Base-by-base conservation (phyloP, 2,113 vertebrate genomes). In the Scartelaos histophorus region DNA sequence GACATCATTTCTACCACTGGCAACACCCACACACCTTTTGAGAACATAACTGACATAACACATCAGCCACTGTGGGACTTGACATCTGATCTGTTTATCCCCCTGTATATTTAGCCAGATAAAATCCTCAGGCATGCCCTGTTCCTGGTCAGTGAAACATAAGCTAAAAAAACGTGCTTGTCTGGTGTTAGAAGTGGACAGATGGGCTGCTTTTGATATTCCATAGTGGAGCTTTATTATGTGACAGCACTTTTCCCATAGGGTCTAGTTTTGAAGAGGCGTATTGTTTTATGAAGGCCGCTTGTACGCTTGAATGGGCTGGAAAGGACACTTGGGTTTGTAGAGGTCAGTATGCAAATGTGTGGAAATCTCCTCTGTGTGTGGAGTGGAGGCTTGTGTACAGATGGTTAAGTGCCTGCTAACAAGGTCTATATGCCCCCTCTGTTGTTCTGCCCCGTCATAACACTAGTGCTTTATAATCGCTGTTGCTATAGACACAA, bases 351-450 rank as follows among this genome's bases (percentile, higher is more conserved):
- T 84, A 83, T 89, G 81, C 75, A 91, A 82, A 91, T 88, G 54
- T 66, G 82, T 81, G 84, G 85, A 81, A 86, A 84, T 89, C 86
- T 84, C 74, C 76, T 69, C 61, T 68, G 56, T 69, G 79, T 68
- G 79, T 73, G 24, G 34, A 75, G 75, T 90, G 82, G 77, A 83
- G 83, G 81, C 79, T 78, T 89, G 87, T 88, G 90, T 91, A 91
- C 93, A 93, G 93, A 94, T 94, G 92, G 92, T 91, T 88, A 92
- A 94, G 91, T 92, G 87, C 79, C 88, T 67, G 74, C 90, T 93
- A 92, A 91, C 88, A 89, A 87, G 82, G 80, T 90, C 86, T 88
- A 74, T 90, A 82, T 83, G 82, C 79, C 85, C 91, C 56, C 79
- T 10, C 83, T 77, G 82, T 80, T 85, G 85, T 86, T 86, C 77